A percentile compares a stretch with the other conserved stretches of the same genome.
Conservation (phyloP, 92 coral and sea anemone species). For the Heliopora coerulea region DNA sequence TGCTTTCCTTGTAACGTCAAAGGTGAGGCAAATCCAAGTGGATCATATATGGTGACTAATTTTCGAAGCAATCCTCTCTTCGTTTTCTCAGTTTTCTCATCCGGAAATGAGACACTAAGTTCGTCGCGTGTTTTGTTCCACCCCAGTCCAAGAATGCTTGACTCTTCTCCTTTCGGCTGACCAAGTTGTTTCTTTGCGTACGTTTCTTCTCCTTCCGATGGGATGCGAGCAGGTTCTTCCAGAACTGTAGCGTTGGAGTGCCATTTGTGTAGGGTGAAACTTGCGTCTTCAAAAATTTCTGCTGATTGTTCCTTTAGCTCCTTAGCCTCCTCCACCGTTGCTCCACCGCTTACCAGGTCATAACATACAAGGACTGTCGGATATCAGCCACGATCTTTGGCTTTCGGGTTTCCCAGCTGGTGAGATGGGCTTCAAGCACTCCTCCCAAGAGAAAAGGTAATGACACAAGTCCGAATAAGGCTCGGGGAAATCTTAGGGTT, state of each 20-base stretch:
- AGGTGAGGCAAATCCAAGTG: slow-evolving; percentile 25
- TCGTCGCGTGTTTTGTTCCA: slow-evolving; percentile 45
- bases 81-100: slow-evolving; percentile 28
- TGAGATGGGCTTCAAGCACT: slow-evolving; percentile 54
- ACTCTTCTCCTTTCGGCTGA: slow-evolving; percentile 27
- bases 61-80: slow-evolving; percentile 27
- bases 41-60: slow-evolving; percentile 41
- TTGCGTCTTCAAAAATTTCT: slow-evolving; percentile 45
- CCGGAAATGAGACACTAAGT: slow-evolving; percentile 35
- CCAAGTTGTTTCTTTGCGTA: slow-evolving; percentile 46
- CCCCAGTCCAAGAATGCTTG: slow-evolving; percentile 42
- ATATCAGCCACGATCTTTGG: slow-evolving; percentile 43
- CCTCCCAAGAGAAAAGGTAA: slow-evolving; percentile 56
- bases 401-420: slow-evolving; percentile 40
- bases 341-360: slow-evolving; percentile 37
- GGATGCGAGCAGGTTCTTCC: background rate
- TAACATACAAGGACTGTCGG: slow-evolving; percentile 24
- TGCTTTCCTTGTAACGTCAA: slow-evolving; percentile 9
- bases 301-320: slow-evolving; percentile 6
- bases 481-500: slow-evolving; percentile 57
- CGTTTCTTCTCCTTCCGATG: slow-evolving; percentile 3
- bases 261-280: slow-evolving; percentile 46
- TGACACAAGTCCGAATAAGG: slow-evolving; percentile 54
- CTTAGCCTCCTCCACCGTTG: slow-evolving; percentile 31
- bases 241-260: slow-evolving; percentile 15